These are phyloP conservation scores for Nothobranchius kuhntae DNA, from an alignment of 2,113 vertebrate genomes.

Conservation along the genomic window DNA sequence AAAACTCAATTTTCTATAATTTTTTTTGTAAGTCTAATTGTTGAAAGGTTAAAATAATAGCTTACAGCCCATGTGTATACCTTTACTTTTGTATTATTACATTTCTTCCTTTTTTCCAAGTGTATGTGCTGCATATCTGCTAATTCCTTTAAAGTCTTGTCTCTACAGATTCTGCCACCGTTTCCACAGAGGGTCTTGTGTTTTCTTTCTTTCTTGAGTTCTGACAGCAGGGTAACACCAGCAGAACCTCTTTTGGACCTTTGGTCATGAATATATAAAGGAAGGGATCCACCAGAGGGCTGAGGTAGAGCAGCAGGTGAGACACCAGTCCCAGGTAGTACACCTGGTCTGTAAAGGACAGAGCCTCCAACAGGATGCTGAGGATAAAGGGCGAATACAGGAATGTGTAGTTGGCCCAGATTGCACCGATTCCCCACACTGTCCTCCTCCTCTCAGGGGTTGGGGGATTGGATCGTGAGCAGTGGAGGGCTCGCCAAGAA, in stretches of 20 bases:
- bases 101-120: too few species aligned
- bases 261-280: conserved; percentile 68
- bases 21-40: too few species aligned
- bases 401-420: conserved; percentile 68
- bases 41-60: too few species aligned
- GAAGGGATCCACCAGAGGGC: conserved; percentile 73
- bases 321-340: conserved; percentile 55
- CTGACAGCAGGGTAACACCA: conserved; percentile 58
- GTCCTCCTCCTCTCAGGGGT: conserved; percentile 52
- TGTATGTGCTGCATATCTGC: too few species aligned
- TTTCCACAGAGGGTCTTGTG: conserved; percentile 41
- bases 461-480: conserved; percentile 25
- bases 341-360: conserved; percentile 38
- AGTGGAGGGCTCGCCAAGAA: conserved; percentile 57
- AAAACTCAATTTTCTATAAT: too few species aligned
- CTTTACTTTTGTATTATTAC: too few species aligned
- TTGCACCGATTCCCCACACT: conserved; percentile 36
- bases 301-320: conserved; percentile 67
- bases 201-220: background rate
- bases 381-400: conserved; percentile 69
- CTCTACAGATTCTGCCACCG: conserved; percentile 62
- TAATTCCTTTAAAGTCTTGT: conserved; percentile 45
- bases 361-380: conserved; percentile 60
- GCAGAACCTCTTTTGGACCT: conserved; percentile 58
- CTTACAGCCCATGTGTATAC: too few species aligned